These are phyloP conservation scores for Tenthredo livida DNA, from an alignment of 2,888 invertebrate species.

Conservation along the genomic window DNA sequence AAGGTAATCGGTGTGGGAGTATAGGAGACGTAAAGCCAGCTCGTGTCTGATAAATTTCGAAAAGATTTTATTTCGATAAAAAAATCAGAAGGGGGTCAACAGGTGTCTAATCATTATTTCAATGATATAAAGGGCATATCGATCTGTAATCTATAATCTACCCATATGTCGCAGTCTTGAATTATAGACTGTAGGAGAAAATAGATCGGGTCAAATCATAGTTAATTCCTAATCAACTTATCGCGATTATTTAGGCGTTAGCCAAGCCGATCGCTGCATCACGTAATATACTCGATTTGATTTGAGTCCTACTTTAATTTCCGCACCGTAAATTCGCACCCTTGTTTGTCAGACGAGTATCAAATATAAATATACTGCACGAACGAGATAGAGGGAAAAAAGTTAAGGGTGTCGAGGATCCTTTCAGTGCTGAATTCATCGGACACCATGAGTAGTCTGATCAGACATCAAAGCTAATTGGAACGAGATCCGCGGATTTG, in stretches of 20 bases:
- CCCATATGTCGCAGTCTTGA: too few relatives aligned
- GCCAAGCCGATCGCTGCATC: neutral
- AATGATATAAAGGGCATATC: neutral
- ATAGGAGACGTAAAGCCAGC: too few relatives aligned
- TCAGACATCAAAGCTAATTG: constrained; percentile 44
- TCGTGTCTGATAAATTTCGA: neutral
- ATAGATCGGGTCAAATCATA: constrained; percentile 61
- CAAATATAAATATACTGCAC: constrained; percentile 46
- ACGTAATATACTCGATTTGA: neutral
- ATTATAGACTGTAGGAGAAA: neutral
- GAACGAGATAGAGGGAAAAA: constrained; percentile 21
- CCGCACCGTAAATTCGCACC: constrained; percentile 14
- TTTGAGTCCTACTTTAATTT: neutral
- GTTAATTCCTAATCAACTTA: neutral
- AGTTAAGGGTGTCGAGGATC: neutral
- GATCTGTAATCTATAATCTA: neutral
- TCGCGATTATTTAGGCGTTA: neutral
- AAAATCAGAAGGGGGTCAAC: neutral
- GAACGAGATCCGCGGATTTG: neutral
- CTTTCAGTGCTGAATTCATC: neutral
- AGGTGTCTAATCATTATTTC: constrained; percentile 16
- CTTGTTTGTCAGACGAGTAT: constrained; percentile 29
- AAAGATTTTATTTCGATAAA: neutral
- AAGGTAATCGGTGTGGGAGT: too few relatives aligned
- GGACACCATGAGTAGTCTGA: neutral